These are phyloP conservation scores for Pampus argenteus DNA, from an alignment of 2,797 vertebrate species.

Conservation along the genomic window DNA sequence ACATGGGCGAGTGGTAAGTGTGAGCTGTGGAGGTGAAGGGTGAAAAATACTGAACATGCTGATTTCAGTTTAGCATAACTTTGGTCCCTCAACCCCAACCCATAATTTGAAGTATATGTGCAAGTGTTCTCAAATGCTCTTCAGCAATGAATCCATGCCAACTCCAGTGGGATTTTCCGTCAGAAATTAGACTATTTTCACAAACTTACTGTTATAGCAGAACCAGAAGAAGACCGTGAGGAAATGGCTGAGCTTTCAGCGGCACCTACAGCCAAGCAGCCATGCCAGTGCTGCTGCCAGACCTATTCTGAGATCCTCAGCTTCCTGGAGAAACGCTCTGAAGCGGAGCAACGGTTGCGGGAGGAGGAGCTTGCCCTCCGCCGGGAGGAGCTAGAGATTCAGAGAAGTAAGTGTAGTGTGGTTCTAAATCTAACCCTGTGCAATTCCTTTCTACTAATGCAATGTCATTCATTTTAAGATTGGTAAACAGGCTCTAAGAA, in stretches of 20 bases:
- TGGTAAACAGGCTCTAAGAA: background rate
- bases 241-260: constrained; percentile 71
- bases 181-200: background rate
- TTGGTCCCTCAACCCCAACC: background rate
- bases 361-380: constrained; percentile 86
- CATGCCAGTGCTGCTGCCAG: constrained; percentile 88
- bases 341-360: constrained; percentile 85
- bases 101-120: background rate
- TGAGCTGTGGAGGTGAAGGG: too few species aligned
- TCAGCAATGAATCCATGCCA: background rate
- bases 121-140: background rate
- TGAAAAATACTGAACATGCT: background rate
- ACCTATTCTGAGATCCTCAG: constrained; percentile 87
- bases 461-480: background rate
- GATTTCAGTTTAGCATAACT: background rate
- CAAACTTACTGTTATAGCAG: constrained; percentile 51
- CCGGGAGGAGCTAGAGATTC: constrained; percentile 86
- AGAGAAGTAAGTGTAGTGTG: constrained; percentile 73
- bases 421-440: background rate
- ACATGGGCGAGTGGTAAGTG: too few species aligned
- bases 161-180: background rate
- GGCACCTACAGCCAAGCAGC: constrained; percentile 78
- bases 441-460: background rate
- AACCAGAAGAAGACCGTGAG: constrained; percentile 76
- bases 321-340: constrained; percentile 86